Evolutionary conservation across 1,140 invertebrate genomes (phyloP), one percentile per base, ranked within the genome.

Genomic region (Solenopsis invicta): DNA sequence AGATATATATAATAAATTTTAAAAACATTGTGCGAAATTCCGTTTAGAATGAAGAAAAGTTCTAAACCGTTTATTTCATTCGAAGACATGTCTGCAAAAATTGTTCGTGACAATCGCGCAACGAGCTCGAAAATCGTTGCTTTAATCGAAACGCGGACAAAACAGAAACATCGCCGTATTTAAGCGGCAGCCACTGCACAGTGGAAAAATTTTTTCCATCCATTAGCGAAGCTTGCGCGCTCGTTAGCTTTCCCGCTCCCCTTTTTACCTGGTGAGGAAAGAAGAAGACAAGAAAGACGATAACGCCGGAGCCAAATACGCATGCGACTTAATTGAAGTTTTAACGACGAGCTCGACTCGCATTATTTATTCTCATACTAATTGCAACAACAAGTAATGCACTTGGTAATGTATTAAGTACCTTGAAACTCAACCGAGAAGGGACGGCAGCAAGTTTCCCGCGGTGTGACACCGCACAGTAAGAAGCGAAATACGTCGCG

Each of bases 311-410:
- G 16, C 29, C 48, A 62, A 21, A 54, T 78, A 75, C 37, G 80
- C 77, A 80, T 74, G 74, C 82, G 72, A 86, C 76, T 90, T 90
- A 88, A 91, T 92, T 92, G 87, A 92, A 92, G 85, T 88, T 87
- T 87, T 91, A 75, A 34, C 77, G 75, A 18, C 52, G 54, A 13
- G 34, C 50, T 29, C 56, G n/a, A 34, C 18, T 45, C 50, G 66
- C 81, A 87, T 92, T 88, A 90, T 78, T 93, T 92, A 92, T 88
- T 88, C 88, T 54, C 56, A 67, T 74, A 81, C 80, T 93, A 93
- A 92, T 92, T 92, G 88, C 87, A 72, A 59, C 67, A 86, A 89
- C 78, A 86, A 92, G 86, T 91, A 90, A 92, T 87, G 88, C 88
- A 92, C 77, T 88, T 37, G 80, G 34, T 89, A 87, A 91, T 85